phyloP scores from a whole-genome alignment of 2,113 vertebrate genomes.

The Harpagus bidentatus region DNA sequence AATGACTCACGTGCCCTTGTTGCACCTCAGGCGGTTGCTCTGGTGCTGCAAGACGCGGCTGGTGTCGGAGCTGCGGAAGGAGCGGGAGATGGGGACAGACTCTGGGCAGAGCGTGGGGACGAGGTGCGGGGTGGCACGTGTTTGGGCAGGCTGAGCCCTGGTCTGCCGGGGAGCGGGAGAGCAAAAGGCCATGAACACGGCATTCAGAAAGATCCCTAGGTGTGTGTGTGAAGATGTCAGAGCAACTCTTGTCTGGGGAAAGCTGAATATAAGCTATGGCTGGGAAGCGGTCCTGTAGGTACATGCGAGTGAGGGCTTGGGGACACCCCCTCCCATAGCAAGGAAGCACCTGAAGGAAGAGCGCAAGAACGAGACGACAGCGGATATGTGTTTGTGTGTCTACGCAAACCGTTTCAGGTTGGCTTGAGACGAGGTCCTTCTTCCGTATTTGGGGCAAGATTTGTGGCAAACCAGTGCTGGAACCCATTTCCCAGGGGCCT shows the following conservation, averaged over 20 bases:
- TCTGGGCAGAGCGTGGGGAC: not conserved
- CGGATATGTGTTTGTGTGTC: not conserved
- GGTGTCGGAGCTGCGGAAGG: not conserved
- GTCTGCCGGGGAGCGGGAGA: not conserved
- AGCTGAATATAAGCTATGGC: not conserved
- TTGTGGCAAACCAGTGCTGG: not conserved
- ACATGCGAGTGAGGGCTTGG: not conserved
- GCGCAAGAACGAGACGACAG: not conserved
- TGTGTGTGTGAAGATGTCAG: not conserved
- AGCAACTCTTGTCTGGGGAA: not conserved
- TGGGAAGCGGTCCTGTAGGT: not conserved
- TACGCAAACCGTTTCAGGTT: not conserved
- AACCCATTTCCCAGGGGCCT: not conserved
- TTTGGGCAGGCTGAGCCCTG: not conserved
- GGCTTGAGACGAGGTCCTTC: not conserved
- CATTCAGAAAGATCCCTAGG: not conserved
- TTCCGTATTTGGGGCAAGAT: not conserved
- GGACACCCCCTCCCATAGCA: not conserved
- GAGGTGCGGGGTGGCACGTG: not conserved
- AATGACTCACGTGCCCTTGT: constrained; percentile 8
- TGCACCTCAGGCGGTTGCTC: not conserved
- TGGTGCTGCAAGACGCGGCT: not conserved
- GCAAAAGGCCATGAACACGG: not conserved
- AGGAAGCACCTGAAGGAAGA: not conserved
- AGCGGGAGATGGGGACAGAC: not conserved